Base-by-base conservation (phyloP, 2,797 vertebrate genomes). In the Sebastes wilsoni region DNA sequence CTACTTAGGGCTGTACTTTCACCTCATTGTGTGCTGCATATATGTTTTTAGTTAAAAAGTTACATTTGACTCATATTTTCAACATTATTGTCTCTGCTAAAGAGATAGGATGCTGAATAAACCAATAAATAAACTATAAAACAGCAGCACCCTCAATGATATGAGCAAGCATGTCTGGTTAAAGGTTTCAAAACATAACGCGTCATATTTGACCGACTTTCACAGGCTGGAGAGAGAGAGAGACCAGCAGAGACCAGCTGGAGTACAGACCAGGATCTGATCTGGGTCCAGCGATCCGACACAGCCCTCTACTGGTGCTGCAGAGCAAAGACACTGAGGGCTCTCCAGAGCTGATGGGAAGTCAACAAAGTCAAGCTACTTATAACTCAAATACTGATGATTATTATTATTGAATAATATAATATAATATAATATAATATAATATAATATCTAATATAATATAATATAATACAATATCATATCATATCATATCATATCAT, bases 181-280 rank as follows among this genome's bases (percentile, higher is more conserved):
- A 11, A 20, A 34, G 38, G 10, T 69, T 71, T 75, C 67, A 80
- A 72, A 87, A 86, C 77, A 90, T 62, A 62, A 20, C 42, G 65
- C 34, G 46, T 90, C 87, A 90, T 82, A 42, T 81, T 81, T 92
- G 86, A 88, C 87, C 81, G 2, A 82, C 11, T 85, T 90, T 76
- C 25, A 2, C 25, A 25, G 14, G 5, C 20, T 12, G 66, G 2
- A n/a, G 66, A 46, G 42, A 46, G 36, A 38, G 14, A 46, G 42
- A 18, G 64, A 66, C 81, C 59, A 16, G 38, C 14, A 42, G 38
- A 42, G 14, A 38, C 22, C 71, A 0, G 13, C 61, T 66, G 79
- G 75, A 75, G 4, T 8, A 6, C 65, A 60, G 5, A 30, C 5
- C 2, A 11, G 32, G 1, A 22, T 11, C 10, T 10, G 6, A 7